phyloP scores from a whole-genome alignment of 2,113 vertebrate genomes.

The Suncus etruscus region DNA sequence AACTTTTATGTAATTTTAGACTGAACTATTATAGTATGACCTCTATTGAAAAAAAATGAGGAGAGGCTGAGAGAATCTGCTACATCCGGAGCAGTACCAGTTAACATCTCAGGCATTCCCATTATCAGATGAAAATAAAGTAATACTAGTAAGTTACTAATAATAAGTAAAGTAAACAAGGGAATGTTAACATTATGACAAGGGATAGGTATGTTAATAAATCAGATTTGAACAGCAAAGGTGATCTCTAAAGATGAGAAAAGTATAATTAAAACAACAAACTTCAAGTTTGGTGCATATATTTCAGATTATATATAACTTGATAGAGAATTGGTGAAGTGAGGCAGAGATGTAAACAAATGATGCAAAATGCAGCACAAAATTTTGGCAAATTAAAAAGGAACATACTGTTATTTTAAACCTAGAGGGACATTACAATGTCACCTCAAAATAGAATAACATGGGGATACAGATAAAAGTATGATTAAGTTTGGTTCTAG shows the following conservation, averaged over 20 bases:
- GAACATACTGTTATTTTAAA: background rate
- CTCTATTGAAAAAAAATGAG: background rate
- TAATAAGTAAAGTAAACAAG: conserved; percentile 4
- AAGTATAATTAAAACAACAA: background rate
- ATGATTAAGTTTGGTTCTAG: background rate
- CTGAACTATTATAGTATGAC: background rate
- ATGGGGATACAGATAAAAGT: background rate
- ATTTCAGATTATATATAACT: background rate
- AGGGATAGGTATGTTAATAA: background rate
- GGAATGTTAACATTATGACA: background rate
- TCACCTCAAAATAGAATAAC: background rate
- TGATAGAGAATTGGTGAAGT: background rate
- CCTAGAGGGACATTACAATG: background rate
- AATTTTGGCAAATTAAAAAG: background rate
- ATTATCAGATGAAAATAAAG: background rate
- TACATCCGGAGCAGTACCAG: background rate
- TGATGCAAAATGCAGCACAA: background rate
- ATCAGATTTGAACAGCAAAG: background rate
- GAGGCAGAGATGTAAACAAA: background rate
- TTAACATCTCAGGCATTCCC: background rate
- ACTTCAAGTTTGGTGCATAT: background rate
- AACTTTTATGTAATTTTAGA: background rate
- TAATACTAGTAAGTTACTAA: background rate
- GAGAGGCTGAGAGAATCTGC: background rate
- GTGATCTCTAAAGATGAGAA: background rate